Conservation (phyloP, 1,140 invertebrate genomes). For the Agrilus planipennis region DNA sequence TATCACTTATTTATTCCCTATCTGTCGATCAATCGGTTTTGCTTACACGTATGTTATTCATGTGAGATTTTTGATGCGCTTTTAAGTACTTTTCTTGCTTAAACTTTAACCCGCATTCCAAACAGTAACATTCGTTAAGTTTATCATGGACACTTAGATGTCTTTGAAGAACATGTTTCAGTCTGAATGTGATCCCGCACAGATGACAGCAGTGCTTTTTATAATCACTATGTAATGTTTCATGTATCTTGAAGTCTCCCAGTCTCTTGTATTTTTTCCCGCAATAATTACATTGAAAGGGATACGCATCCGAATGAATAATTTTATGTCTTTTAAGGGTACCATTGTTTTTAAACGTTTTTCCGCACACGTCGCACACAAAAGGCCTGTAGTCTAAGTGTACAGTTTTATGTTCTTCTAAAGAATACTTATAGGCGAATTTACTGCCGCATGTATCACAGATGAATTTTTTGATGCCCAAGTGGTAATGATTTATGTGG, state of each 20-base stretch:
- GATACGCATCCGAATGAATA: constrained; percentile 73
- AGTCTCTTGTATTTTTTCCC: constrained; percentile 19
- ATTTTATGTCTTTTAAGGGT: constrained; percentile 85
- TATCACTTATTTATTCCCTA: too few species aligned
- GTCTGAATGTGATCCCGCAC: constrained; percentile 17
- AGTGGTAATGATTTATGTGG: constrained; percentile 24
- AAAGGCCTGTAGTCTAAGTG: constrained; percentile 52
- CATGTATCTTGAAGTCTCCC: constrained; percentile 22
- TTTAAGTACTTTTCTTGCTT: constrained; percentile 21
- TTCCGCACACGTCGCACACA: constrained; percentile 47
- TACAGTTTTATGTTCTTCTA: constrained; percentile 50
- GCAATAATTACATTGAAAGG: constrained; percentile 82
- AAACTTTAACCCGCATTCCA: constrained; percentile 19
- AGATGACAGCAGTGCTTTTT: constrained; percentile 22
- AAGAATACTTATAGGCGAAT: constrained; percentile 41
- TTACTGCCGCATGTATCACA: constrained; percentile 32
- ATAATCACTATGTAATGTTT: constrained; percentile 22
- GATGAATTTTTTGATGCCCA: constrained; percentile 32
- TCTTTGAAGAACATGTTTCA: constrained; percentile 18
- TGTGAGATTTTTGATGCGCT: constrained; percentile 17
- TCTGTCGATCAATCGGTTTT: neutral
- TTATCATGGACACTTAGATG: constrained; percentile 19
- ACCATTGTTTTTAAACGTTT: constrained; percentile 25
- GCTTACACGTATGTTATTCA: neutral
- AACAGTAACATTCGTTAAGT: constrained; percentile 14